Conservation (phyloP, 2,113 vertebrate genomes). For the Nibea coibor region DNA sequence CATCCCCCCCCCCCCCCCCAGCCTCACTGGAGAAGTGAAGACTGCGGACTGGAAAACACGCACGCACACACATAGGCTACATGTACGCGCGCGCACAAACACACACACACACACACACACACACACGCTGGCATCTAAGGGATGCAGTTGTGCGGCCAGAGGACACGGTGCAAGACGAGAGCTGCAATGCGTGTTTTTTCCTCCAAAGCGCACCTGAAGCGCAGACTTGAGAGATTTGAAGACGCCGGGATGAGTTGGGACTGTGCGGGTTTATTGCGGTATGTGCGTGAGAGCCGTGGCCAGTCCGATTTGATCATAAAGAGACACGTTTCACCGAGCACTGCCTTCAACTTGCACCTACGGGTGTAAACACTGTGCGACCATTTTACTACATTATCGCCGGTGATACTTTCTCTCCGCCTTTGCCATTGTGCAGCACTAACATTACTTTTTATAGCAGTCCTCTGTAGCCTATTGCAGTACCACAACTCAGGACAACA, state of each 20-base stretch:
- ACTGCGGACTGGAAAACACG: slow-evolving; percentile 60
- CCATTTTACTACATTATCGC: slow-evolving; percentile 18
- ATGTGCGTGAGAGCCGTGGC: background rate
- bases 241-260: slow-evolving; percentile 49
- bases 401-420: slow-evolving; percentile 48
- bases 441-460: slow-evolving; percentile 55
- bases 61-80: slow-evolving; percentile 18
- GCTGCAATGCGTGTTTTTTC: slow-evolving; percentile 82
- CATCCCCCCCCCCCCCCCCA: too few relatives aligned
- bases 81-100: background rate
- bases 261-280: slow-evolving; percentile 40
- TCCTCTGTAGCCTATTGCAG: slow-evolving; percentile 11
- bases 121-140: slow-evolving; percentile 36
- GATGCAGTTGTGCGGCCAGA: slow-evolving; percentile 64
- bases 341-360: slow-evolving; percentile 43
- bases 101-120: slow-evolving; percentile 29
- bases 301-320: slow-evolving; percentile 14
- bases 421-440: slow-evolving; percentile 21
- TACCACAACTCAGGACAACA: slow-evolving; percentile 19
- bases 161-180: slow-evolving; percentile 56
- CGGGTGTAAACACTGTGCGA: background rate
- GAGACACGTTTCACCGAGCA: slow-evolving; percentile 19
- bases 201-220: slow-evolving; percentile 72
- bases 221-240: slow-evolving; percentile 46
- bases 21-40: slow-evolving; percentile 47